phyloP scores from a whole-genome alignment of 2,888 invertebrate species.

The Papilio protenor region DNA sequence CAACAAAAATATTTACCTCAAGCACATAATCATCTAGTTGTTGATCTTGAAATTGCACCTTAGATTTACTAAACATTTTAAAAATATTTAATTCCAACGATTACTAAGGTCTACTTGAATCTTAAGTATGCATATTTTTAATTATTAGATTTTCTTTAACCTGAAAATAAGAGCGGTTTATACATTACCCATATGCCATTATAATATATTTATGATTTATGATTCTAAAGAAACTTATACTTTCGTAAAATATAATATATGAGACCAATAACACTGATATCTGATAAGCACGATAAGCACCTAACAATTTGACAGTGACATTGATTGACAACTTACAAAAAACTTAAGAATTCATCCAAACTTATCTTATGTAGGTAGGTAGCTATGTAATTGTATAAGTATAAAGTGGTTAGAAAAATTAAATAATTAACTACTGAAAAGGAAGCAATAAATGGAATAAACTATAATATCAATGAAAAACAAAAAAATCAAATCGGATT shows the following conservation, averaged over 20 bases:
- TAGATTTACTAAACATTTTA: constrained; percentile 67
- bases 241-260: not conserved
- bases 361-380: no score
- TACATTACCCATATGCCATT: not conserved
- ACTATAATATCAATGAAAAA: not conserved
- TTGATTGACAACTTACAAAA: not conserved
- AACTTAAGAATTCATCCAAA: no score
- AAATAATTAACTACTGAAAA: no score
- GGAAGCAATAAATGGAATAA: no score
- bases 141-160: not conserved
- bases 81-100: not conserved
- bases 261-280: not conserved
- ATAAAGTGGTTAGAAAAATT: no score
- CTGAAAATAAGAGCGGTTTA: not conserved
- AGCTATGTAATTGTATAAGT: no score
- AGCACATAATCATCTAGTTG: constrained; percentile 78
- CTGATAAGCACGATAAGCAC: not conserved
- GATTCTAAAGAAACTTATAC: not conserved
- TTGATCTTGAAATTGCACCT: constrained; percentile 79
- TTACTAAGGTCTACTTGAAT: not conserved
- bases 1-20: constrained; percentile 62
- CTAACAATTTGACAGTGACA: not conserved
- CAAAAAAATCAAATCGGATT: not conserved
- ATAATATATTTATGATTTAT: not conserved
- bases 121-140: constrained; percentile 2